A percentile compares a stretch with the other conserved stretches of the same genome.
These are phyloP conservation scores for Abramis brama DNA, from an alignment of 2,113 vertebrate species.

Conservation along the genomic window DNA sequence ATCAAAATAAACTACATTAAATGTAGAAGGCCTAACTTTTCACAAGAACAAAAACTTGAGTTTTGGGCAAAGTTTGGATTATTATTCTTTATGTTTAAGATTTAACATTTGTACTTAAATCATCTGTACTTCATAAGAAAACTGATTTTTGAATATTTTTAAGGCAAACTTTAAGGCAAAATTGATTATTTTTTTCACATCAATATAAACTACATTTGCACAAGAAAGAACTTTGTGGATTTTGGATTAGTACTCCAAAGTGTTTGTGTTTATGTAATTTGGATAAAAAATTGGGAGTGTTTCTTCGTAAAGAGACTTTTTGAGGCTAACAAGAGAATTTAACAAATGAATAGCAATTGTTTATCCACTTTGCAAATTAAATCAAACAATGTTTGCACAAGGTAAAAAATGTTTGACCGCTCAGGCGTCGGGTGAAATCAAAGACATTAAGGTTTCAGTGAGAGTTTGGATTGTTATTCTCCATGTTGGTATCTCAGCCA, in stretches of 20 bases:
- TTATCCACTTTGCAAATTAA: background rate
- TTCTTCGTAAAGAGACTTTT: background rate
- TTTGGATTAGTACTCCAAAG: background rate
- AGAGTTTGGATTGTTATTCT: background rate
- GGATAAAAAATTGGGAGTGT: background rate
- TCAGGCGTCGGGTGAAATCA: background rate
- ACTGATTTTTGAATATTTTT: background rate
- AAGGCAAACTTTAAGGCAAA: background rate
- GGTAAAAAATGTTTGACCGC: background rate
- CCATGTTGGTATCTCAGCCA: slow-evolving; percentile 4
- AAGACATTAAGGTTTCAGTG: background rate
- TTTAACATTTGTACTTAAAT: too few relatives aligned
- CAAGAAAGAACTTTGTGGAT: too few relatives aligned
- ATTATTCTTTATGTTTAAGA: too few relatives aligned
- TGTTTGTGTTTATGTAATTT: background rate
- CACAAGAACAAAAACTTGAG: background rate
- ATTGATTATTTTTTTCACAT: background rate
- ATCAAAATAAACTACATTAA: background rate
- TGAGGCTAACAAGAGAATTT: background rate
- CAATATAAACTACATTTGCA: background rate
- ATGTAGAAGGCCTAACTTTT: background rate
- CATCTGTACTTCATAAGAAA: too few relatives aligned
- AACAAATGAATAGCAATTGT: background rate
- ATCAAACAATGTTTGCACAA: background rate
- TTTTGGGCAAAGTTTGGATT: too few relatives aligned